Conservation (phyloP, 2,797 vertebrate genomes). For the Bucorvus abyssinicus region DNA sequence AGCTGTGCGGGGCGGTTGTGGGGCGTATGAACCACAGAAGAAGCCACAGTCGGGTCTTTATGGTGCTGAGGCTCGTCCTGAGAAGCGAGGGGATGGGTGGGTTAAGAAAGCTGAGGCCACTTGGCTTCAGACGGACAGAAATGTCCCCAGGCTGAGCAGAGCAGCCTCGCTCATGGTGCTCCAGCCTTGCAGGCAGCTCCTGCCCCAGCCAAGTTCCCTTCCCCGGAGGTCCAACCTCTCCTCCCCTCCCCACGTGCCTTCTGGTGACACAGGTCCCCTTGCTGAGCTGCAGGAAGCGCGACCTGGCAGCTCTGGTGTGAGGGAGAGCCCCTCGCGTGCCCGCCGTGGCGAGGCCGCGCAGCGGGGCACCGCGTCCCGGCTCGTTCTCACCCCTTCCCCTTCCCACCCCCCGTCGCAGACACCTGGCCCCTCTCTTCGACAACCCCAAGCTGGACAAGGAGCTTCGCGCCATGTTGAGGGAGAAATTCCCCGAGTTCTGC, state of each 20-base stretch:
- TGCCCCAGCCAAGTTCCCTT: background rate
- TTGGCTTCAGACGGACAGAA: background rate
- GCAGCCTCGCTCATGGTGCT: background rate
- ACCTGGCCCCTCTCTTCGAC: slow-evolving; percentile 94
- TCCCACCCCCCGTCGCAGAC: slow-evolving; percentile 66
- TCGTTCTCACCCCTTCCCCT: background rate
- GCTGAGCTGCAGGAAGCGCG: background rate
- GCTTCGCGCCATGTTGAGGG: slow-evolving; percentile 92
- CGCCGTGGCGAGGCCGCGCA: fast-evolving
- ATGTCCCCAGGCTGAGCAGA: background rate
- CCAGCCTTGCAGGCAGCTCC: background rate
- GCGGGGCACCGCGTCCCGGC: fast-evolving
- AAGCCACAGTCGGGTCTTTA: fast-evolving
- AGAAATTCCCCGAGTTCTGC: slow-evolving; percentile 97
- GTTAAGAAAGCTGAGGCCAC: background rate
- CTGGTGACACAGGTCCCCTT: background rate
- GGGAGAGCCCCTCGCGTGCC: background rate
- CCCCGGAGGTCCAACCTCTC: background rate
- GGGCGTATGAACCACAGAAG: fast-evolving
- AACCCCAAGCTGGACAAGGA: slow-evolving; percentile 97
- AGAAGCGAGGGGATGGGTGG: background rate
- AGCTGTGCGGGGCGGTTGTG: fast-evolving
- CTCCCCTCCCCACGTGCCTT: background rate
- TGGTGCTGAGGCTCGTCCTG: background rate
- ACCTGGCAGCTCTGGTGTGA: background rate